Conservation (phyloP, 2,113 vertebrate species). For the Trichomycterus rosablanca region DNA sequence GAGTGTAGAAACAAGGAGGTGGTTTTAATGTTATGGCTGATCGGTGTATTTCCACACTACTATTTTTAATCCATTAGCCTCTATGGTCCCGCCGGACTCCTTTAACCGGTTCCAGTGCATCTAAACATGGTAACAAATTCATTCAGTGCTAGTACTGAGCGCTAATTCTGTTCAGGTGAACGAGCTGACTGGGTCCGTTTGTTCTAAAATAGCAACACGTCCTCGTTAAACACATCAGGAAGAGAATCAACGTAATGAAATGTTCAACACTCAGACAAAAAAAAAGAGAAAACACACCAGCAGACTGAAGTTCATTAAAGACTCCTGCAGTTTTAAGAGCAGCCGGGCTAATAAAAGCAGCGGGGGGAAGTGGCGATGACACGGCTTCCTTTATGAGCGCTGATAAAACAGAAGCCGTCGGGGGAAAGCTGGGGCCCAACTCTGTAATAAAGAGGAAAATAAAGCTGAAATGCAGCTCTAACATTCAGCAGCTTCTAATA, state of each 20-base stretch:
- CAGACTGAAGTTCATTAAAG: background rate
- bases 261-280: background rate
- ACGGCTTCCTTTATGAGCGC: background rate
- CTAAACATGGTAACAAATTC: background rate
- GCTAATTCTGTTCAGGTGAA: background rate
- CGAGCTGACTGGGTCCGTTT: background rate
- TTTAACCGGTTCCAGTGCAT: conserved; percentile 5
- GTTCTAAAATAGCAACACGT: background rate
- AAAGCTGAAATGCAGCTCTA: no score
- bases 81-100: no score
- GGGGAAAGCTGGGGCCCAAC: background rate
- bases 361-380: background rate
- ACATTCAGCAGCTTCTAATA: no score
- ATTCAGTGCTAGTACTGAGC: conserved; percentile 1
- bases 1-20: no score
- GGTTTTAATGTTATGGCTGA: no score
- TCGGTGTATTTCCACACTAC: no score
- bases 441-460: background rate
- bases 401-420: background rate
- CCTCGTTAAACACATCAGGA: background rate
- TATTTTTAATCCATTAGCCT: no score
- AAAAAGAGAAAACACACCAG: no score
- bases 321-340: conserved; percentile 13
- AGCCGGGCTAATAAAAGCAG: background rate
- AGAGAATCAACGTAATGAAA: conserved; percentile 7